Percentiles rank a stretch among this genome's conserved stretches.
Evolutionary conservation across 2,888 invertebrate genomes (phyloP).

Genomic region (Archaeoteleia sp.): DNA sequence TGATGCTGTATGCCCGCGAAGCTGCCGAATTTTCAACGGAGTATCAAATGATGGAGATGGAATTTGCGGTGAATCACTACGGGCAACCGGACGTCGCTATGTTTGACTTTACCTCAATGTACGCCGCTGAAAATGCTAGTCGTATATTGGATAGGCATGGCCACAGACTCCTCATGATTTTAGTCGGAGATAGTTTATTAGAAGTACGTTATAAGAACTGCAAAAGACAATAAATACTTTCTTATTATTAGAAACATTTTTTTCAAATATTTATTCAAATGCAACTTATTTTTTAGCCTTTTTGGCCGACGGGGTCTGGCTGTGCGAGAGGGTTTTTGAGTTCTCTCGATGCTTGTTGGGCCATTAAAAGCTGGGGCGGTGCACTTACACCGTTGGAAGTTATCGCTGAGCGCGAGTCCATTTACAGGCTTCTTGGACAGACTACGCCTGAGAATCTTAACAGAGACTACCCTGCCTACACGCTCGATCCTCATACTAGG

Average conservation of each 20-base stretch:
- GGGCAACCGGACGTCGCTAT: constrained; percentile 98
- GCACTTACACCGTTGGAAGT: constrained; percentile 86
- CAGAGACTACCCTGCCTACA: constrained; percentile 91
- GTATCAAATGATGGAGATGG: constrained; percentile 88
- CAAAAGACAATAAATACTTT: too few relatives aligned
- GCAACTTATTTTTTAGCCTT: constrained; percentile 79
- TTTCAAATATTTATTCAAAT: constrained; percentile 6
- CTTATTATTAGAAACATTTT: too few relatives aligned
- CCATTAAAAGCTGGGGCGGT: constrained; percentile 89
- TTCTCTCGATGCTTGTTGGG: constrained; percentile 97
- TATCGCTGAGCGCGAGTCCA: constrained; percentile 95
- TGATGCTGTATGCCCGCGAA: constrained; percentile 93
- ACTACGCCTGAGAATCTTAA: constrained; percentile 97
- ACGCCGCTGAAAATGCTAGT: constrained; percentile 96
- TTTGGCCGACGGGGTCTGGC: constrained; percentile 99
- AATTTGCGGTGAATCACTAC: constrained; percentile 98
- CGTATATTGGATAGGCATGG: constrained; percentile 85
- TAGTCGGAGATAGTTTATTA: constrained; percentile 96
- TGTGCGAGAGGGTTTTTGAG: constrained; percentile 98
- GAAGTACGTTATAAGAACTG: constrained; percentile 84
- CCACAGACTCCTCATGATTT: constrained; percentile 87
- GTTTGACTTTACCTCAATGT: constrained; percentile 99
- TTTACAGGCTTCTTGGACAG: constrained; percentile 90
- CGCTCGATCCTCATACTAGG: constrained; percentile 89
- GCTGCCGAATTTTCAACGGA: constrained; percentile 96